Evolutionary conservation across 2,797 vertebrate genomes (phyloP).

Genomic region (Parauchenoglanis punctatus): DNA sequence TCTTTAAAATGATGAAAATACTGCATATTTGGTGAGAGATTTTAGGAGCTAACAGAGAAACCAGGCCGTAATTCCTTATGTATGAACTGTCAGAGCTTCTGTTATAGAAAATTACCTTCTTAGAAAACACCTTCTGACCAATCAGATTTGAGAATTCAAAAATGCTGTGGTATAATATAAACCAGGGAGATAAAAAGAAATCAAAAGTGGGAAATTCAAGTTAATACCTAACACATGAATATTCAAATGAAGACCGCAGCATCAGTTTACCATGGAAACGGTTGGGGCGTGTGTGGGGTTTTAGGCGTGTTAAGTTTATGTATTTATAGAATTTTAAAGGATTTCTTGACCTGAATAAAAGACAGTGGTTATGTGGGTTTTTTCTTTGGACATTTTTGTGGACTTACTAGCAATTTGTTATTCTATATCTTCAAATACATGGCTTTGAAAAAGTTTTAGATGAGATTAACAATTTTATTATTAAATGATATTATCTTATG

Average conservation of each 20-base stretch:
- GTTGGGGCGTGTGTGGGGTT: neutral
- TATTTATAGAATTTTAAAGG: neutral
- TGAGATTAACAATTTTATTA: neutral
- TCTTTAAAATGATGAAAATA: neutral
- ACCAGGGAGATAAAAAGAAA: neutral
- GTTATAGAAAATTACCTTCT: neutral
- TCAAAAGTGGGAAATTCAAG: neutral
- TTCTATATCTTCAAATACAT: neutral
- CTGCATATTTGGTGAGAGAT: neutral
- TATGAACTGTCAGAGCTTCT: neutral
- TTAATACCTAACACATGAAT: no score
- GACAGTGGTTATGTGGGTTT: neutral
- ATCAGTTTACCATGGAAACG: neutral
- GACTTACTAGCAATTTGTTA: neutral
- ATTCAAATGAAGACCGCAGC: neutral
- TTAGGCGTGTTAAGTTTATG: neutral
- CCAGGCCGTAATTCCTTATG: neutral
- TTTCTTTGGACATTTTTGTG: neutral
- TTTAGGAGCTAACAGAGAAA: neutral
- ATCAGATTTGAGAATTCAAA: neutral
- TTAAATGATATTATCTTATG: neutral
- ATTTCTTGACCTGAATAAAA: neutral
- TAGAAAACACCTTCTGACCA: neutral
- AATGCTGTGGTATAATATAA: neutral
- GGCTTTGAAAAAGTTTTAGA: neutral